Base-by-base conservation (phyloP, 1,140 invertebrate genomes). In the Coelopa frigida region DNA sequence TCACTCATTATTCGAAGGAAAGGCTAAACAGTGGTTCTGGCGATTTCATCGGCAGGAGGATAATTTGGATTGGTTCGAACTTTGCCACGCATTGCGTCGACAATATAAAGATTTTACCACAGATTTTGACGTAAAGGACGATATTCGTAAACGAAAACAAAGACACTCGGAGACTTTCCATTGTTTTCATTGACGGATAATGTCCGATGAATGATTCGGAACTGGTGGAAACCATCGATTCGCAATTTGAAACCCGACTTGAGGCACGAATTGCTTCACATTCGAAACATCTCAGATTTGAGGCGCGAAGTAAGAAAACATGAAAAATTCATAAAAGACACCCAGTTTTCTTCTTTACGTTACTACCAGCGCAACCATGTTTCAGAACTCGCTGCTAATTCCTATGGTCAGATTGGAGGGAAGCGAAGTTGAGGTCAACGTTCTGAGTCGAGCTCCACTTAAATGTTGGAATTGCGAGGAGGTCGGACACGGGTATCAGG, bases 241-340 rank as follows among this genome's bases (percentile, higher is more conserved):
- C 15, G 44, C 5, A 46, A 46, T 21, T 24, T 46, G 3, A 24
- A 38, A 46, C 44, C 44, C 2, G 33, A 46, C 21, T 26, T 46
- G 14, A 21, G 23, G 21, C 33, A 46, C 32, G 33, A 37, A 38
- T 29, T 37, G 5, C 31, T 46, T 3, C 21, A 36, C 18, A 27
- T 39, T 17, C 11, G 22, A 14, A 26, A 21, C 4, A 14, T 46
- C 3, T 17, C 35, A n/a, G 33, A 27, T 8, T 27, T 38, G 15
- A 7, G 35, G n/a, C 27, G 44, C 14, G 3, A 46, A 27, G 3
- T 33, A 21, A 8, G n/a, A 26, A 0, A 29, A 26, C 5, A 44
- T 20, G 11, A 26, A 33, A 21, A 27, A 22, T 31, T 44, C 29
- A 12, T 26, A 23, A 27, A 46, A 39, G 12, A 29, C 27, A 10